Evolutionary conservation across 2,797 vertebrate species (phyloP).

Genomic region (Neosalanx taihuensis): DNA sequence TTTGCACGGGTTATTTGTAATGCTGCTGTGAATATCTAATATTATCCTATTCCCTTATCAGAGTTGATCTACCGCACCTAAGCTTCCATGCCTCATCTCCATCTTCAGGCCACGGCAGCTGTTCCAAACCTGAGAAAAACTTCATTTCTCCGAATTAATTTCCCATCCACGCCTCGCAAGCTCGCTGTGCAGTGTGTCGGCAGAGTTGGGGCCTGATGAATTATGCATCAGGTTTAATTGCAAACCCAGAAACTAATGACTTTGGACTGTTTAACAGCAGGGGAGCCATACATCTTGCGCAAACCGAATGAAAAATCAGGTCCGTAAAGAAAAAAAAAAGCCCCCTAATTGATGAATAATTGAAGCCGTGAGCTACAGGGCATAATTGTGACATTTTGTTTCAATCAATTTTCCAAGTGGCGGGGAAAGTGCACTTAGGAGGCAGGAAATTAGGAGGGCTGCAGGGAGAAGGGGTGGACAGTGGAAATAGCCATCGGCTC

Average conservation of each 20-base stretch:
- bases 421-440: constrained; percentile 78
- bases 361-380: constrained; percentile 79
- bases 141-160: constrained; percentile 80
- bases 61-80: constrained; percentile 25
- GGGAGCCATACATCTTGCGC: constrained; percentile 81
- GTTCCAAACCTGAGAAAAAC: constrained; percentile 67
- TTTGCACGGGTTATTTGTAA: constrained; percentile 3
- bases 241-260: constrained; percentile 87
- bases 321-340: constrained; percentile 64
- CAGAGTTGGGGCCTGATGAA: constrained; percentile 77
- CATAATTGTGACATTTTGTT: constrained; percentile 86
- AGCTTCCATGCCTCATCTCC: constrained; percentile 42
- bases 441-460: constrained; percentile 32
- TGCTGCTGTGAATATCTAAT: constrained; percentile 8
- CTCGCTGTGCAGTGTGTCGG: constrained; percentile 72
- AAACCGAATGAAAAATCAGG: constrained; percentile 85
- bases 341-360: constrained; percentile 85
- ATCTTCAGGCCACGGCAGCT: constrained; percentile 66
- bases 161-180: constrained; percentile 75
- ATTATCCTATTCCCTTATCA: constrained; percentile 31
- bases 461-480: neutral
- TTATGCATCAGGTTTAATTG: constrained; percentile 87
- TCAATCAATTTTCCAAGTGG: constrained; percentile 74
- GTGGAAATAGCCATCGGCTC: constrained; percentile 58
- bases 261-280: constrained; percentile 87